phyloP scores from a whole-genome alignment of 2,113 vertebrate genomes.

The Peromyscus maniculatus region DNA sequence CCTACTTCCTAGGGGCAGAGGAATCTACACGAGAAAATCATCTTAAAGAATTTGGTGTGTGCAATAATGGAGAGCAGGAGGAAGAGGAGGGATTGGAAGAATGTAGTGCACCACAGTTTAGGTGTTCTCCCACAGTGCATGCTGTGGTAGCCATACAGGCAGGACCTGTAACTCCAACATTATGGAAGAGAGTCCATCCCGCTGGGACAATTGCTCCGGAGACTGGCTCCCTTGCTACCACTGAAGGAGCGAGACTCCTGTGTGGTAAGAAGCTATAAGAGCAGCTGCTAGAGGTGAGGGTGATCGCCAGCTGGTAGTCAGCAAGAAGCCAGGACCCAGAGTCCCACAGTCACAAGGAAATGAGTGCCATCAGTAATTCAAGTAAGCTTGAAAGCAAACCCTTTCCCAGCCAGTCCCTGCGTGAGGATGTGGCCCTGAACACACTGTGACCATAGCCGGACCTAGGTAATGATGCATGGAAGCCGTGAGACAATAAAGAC shows the following conservation, averaged over 20 bases:
- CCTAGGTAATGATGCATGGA: not conserved
- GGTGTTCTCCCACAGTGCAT: accelerated
- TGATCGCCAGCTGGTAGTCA: not conserved
- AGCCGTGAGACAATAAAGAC: not conserved
- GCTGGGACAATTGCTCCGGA: not conserved
- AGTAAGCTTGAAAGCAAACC: not conserved
- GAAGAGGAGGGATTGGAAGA: not conserved
- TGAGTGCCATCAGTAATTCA: not conserved
- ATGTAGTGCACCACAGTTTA: not conserved
- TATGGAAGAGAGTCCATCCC: too few relatives aligned
- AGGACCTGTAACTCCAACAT: not conserved
- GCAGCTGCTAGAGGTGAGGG: not conserved
- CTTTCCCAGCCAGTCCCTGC: not conserved
- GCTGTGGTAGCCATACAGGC: too few relatives aligned
- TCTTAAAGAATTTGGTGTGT: not conserved
- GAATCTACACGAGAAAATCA: not conserved
- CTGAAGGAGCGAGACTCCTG: not conserved
- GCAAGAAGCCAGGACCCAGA: not conserved
- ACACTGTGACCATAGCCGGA: not conserved
- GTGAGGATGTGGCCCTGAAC: not conserved
- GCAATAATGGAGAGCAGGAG: not conserved
- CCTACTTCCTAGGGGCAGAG: not conserved
- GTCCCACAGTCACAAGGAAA: not conserved
- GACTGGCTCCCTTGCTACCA: not conserved
- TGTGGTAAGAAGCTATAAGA: not conserved